phyloP scores from a whole-genome alignment of 2,113 vertebrate genomes.

The Willisornis vidua region DNA sequence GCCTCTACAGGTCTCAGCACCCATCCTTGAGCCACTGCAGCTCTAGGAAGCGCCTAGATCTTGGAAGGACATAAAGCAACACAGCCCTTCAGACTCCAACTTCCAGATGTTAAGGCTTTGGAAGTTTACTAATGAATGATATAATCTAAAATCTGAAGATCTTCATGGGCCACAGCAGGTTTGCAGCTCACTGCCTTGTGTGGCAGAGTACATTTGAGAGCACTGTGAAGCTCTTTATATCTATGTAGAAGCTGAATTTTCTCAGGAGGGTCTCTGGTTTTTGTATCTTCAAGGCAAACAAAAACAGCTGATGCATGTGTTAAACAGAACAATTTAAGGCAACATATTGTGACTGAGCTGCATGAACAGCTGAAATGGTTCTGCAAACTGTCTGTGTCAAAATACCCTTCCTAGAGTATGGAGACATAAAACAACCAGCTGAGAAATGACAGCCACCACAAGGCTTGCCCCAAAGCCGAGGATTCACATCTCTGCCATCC shows the following conservation, averaged over 20 bases:
- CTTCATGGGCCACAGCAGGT: background rate
- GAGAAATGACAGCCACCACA: background rate
- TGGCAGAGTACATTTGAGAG: background rate
- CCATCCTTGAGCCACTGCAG: background rate
- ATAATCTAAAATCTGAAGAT: background rate
- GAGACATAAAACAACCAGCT: background rate
- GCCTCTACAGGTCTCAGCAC: too few species aligned
- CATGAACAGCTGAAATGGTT: conserved; percentile 3
- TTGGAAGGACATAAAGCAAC: fast-evolving
- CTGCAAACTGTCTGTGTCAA: background rate
- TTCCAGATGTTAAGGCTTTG: background rate
- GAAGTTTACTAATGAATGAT: background rate
- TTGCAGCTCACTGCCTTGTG: background rate
- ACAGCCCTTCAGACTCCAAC: background rate
- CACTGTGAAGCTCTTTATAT: background rate
- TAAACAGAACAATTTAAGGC: conserved; percentile 1
- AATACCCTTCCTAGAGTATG: background rate
- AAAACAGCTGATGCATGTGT: background rate
- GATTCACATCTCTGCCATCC: background rate
- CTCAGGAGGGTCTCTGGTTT: background rate
- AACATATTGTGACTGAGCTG: conserved; percentile 33
- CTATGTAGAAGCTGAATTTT: background rate
- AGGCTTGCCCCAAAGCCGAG: background rate
- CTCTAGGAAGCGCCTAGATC: background rate
- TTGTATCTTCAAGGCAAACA: background rate